phyloP scores from a whole-genome alignment of 2,888 invertebrate species.

The Sturmia bella region DNA sequence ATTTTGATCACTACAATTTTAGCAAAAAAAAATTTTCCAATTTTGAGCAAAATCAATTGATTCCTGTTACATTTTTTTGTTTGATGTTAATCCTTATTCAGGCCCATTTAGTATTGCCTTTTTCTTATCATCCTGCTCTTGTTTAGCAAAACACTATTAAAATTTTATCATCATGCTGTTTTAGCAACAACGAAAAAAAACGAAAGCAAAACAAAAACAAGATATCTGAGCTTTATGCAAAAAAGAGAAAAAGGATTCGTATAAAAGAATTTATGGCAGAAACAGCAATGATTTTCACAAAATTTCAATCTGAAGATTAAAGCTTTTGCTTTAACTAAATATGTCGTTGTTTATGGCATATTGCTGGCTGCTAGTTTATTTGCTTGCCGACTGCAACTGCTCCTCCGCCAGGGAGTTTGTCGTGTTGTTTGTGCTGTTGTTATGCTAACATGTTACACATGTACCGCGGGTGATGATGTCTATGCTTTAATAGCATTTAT shows the following conservation, averaged over 20 bases:
- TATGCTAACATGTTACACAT: slow-evolving; percentile 63
- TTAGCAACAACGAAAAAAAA: slow-evolving; percentile 46
- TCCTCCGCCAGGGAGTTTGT: slow-evolving; percentile 4
- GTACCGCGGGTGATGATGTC: slow-evolving; percentile 71
- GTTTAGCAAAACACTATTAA: slow-evolving; percentile 42
- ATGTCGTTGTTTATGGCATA: slow-evolving; percentile 63
- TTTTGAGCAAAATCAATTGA: no score
- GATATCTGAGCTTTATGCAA: slow-evolving; percentile 6
- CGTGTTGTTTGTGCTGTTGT: slow-evolving; percentile 31
- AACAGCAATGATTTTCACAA: slow-evolving; percentile 34
- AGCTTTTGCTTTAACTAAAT: slow-evolving; percentile 61
- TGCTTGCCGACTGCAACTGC: slow-evolving; percentile 36
- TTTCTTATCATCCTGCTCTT: neutral
- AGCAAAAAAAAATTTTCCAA: no score
- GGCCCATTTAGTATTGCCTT: neutral
- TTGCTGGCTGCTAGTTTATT: slow-evolving; percentile 51
- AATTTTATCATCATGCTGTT: slow-evolving; percentile 55
- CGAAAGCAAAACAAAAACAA: neutral
- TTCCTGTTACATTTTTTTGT: neutral
- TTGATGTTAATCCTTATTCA: neutral
- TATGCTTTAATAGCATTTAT: slow-evolving; percentile 73
- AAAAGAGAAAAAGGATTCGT: slow-evolving; percentile 4
- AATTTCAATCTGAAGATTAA: slow-evolving; percentile 59
- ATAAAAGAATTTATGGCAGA: slow-evolving; percentile 41
- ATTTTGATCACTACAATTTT: no score